Evolutionary conservation across 2,888 invertebrate species (phyloP), one percentile per base, ranked within the genome.

Genomic region (Orthosia cruda): DNA sequence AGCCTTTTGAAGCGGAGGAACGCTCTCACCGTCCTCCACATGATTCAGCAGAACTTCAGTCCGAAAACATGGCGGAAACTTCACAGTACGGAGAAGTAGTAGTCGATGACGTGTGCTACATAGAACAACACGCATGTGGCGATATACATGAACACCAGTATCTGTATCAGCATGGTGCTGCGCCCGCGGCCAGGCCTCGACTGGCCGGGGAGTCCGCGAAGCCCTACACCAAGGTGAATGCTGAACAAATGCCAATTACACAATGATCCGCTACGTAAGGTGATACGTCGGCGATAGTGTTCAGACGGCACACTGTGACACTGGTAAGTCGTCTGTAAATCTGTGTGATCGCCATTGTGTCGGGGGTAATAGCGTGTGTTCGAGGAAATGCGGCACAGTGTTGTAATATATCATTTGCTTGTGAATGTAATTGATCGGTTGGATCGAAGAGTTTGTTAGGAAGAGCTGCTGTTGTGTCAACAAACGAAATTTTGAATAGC

Each of bases 141-240:
- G 71, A 97, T 96, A 91, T 97, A 97, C 95, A 97, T 96, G 92
- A 97, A 96, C 63, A 97, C 96, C 23, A 97, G 92, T 61, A 97
- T 96, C 84, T 97, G 97, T 18, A 97, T 95, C 91, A 97, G 92
- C 97, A 97, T 97, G 91, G 86, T 94, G 91, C 72, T 77, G 18
- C 68, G 69, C 81, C 62, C 72, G 74, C 69, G 74, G 80, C 72
- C 83, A 67, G 71, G 74, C 45, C 47, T 59, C 80, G 85, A 92
- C 92, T 91, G 90, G 77, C 87, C 81, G 86, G n/a, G n/a, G 49
- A 18, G 20, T 57, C 68, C 64, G 76, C 54, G 92, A 92, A 92
- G 91, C 92, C 92, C 45, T 86, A 86, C 84, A 45, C 76, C 89
- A 91, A 92, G 91, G 91, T 91, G 88, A 91, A 81, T 87, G 81